Percentiles rank a stretch among this genome's conserved stretches.
Evolutionary conservation across 1,140 invertebrate genomes (phyloP).

Genomic region (Neotoxoptera formosana): DNA sequence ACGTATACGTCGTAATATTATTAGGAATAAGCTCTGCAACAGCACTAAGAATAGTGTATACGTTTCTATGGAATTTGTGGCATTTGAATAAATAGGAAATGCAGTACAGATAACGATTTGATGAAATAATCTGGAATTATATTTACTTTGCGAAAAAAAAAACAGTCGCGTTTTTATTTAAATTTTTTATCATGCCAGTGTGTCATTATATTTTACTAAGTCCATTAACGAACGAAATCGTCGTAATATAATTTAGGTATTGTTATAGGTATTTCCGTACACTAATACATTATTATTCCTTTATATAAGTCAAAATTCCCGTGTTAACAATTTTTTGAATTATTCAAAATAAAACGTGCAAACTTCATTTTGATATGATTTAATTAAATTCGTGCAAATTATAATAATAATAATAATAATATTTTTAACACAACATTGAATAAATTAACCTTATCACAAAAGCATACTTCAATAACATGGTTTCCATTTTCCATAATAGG

Average conservation of each 20-base stretch:
- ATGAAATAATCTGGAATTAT: no score
- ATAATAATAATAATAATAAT: constrained; percentile 38
- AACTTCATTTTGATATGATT: constrained; percentile 53
- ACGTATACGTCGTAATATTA: neutral
- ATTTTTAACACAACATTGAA: constrained; percentile 36
- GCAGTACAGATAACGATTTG: no score
- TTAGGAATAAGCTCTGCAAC: neutral
- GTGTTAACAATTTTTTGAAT: constrained; percentile 44
- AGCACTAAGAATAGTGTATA: neutral
- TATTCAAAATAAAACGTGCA: constrained; percentile 48
- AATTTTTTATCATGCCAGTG: neutral
- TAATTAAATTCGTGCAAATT: constrained; percentile 57
- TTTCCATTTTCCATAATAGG: neutral
- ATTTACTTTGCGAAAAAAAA: neutral
- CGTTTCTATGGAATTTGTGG: neutral
- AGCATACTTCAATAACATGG: constrained; percentile 12
- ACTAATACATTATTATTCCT: constrained; percentile 6
- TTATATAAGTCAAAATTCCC: constrained; percentile 1
- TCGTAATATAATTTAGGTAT: neutral
- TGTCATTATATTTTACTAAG: neutral
- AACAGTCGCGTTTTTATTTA: neutral
- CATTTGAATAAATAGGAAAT: neutral
- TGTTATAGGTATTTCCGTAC: neutral
- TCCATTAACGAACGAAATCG: neutral
- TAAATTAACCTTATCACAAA: constrained; percentile 52